Evolutionary conservation across 2,113 vertebrate species (phyloP), one percentile per base, ranked within the genome.

Genomic region (Dunckerocampus dactyliophorus): DNA sequence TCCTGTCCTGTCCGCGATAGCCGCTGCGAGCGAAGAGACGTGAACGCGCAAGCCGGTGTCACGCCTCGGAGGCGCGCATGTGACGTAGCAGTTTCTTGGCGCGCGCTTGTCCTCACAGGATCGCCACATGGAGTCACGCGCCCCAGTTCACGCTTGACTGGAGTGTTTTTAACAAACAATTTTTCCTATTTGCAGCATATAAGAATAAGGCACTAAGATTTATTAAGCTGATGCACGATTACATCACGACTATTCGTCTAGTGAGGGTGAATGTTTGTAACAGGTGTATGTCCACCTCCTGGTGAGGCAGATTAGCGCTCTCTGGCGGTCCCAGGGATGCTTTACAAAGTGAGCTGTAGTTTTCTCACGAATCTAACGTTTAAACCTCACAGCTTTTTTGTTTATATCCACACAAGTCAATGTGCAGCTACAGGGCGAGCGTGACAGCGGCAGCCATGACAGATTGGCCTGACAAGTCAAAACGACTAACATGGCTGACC

Each of bases 11-110:
- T 43, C 13, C 6, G 8, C 56, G 45, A 34, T 42, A 71, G 59
- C 72, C 68, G 47, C 66, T 69, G 75, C 11, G 39, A 43, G 71
- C 45, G 71, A 59, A 14, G 39, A 45, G 54, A 47, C 74, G 72
- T 63, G 85, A 69, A 82, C 77, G 77, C 77, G 79, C 74, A 21
- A 17, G 72, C 59, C 17, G 62, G 45, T 59, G 77, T 82, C 82
- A 82, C 81, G 74, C 80, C 72, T 72, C 59, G 59, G 8, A 47
- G 47, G 12, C 64, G 74, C 47, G 67, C 21, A 21, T 47, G n/a
- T 8, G 47, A 19, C 21, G 19, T 0, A 0, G 63, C 9, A 42
- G 39, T 3, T 42, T 42, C 39, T 42, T 13, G 50, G 47, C n/a
- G 63, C 70, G 70, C 67, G 70, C 70, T 3, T 46, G 24, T 45